These are phyloP conservation scores for Diploscapter pachys DNA, from an alignment of 1,140 invertebrate species.

Conservation along the genomic window DNA sequence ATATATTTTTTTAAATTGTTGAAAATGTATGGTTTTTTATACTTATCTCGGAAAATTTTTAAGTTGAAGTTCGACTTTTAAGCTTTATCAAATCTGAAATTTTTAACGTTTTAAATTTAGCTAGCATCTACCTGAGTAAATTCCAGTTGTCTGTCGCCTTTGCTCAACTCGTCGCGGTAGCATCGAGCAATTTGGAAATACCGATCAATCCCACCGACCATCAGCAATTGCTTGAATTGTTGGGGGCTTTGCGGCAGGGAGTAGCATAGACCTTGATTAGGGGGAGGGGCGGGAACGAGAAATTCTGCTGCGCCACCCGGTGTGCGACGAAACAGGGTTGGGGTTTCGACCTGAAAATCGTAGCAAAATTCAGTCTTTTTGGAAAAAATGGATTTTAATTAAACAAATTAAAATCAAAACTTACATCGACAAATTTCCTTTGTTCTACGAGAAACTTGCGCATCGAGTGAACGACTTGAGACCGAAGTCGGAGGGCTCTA, in stretches of 20 bases:
- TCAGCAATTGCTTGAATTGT: slow-evolving; percentile 89
- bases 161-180: slow-evolving; percentile 85
- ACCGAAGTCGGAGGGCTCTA: slow-evolving; percentile 28
- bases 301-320: slow-evolving; percentile 44
- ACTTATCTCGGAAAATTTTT: no score
- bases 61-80: no score
- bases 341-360: slow-evolving; percentile 30
- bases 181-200: slow-evolving; percentile 84
- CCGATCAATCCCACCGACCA: slow-evolving; percentile 87
- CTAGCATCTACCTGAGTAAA: slow-evolving; percentile 79
- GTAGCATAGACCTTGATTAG: slow-evolving; percentile 45
- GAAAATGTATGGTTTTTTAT: no score
- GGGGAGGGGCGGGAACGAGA: slow-evolving; percentile 34
- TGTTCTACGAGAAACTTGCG: slow-evolving; percentile 35
- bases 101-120: no score
- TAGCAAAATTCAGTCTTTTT: no score
- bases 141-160: slow-evolving; percentile 89
- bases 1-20: no score
- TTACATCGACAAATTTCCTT: slow-evolving; percentile 32
- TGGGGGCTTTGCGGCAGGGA: slow-evolving; percentile 58
- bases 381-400: no score
- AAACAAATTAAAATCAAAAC: neutral
- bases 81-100: no score
- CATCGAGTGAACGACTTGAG: slow-evolving; percentile 30
- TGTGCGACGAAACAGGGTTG: slow-evolving; percentile 40